Conservation (phyloP, 2,113 vertebrate genomes). For the Hippocampus comes region DNA sequence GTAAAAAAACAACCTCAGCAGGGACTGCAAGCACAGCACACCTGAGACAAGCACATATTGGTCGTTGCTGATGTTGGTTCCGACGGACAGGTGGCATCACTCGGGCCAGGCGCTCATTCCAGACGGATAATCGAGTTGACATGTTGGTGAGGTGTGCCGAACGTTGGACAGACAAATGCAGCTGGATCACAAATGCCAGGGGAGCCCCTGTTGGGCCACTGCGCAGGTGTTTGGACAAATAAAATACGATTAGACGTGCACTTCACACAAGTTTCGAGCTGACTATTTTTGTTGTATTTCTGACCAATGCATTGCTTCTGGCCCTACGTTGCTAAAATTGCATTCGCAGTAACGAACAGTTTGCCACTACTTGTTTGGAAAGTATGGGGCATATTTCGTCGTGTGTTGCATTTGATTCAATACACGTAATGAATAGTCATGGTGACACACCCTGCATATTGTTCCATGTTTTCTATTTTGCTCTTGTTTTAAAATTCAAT, state of each 20-base stretch:
- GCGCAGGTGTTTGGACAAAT: neutral
- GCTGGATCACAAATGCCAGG: conserved; percentile 10
- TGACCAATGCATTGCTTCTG: neutral
- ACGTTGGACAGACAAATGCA: neutral
- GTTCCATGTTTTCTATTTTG: neutral
- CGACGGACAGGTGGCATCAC: conserved; percentile 10
- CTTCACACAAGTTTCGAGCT: neutral
- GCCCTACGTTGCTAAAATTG: too few relatives aligned
- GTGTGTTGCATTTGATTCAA: too few relatives aligned
- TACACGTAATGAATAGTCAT: too few relatives aligned
- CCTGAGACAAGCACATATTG: conserved; percentile 9
- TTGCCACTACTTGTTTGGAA: too few relatives aligned
- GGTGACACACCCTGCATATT: too few relatives aligned
- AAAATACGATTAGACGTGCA: neutral
- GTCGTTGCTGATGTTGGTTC: conserved; percentile 5
- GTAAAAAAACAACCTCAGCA: conserved; percentile 37
- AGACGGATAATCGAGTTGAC: conserved; percentile 54
- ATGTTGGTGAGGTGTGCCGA: conserved; percentile 19
- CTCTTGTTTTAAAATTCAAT: neutral
- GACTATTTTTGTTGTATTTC: neutral
- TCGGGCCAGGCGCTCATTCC: conserved; percentile 11
- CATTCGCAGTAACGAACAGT: too few relatives aligned
- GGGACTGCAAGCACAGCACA: conserved; percentile 30
- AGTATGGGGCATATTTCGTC: too few relatives aligned
- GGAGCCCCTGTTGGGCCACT: conserved; percentile 16